phyloP scores from a whole-genome alignment of 2,888 invertebrate genomes.

The Nemoura dubitans region DNA sequence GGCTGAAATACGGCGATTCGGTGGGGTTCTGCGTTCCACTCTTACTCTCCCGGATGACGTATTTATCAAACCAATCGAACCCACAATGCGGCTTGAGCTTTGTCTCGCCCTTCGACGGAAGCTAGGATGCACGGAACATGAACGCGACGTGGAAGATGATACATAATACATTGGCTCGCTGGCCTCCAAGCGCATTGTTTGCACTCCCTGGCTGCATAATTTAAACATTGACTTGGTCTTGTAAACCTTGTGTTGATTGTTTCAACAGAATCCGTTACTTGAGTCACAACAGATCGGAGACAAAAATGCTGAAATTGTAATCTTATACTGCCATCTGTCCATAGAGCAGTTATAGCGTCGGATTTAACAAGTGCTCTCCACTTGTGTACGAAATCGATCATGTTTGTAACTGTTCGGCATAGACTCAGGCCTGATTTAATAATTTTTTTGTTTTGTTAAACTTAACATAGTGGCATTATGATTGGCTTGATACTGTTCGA shows the following conservation, averaged over 20 bases:
- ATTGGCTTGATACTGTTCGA: background rate
- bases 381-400: background rate
- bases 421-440: background rate
- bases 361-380: background rate
- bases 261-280: background rate
- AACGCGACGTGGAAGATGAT: constrained; percentile 9
- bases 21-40: background rate
- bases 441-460: background rate
- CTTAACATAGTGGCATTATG: background rate
- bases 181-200: constrained; percentile 91
- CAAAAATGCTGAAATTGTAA: constrained; percentile 7
- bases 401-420: background rate
- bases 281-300: background rate
- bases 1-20: background rate
- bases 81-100: background rate
- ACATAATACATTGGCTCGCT: constrained; percentile 60
- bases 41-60: background rate
- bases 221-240: constrained; percentile 28
- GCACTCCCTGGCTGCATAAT: constrained; percentile 66
- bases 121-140: background rate
- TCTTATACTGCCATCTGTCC: too few relatives aligned
- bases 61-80: background rate
- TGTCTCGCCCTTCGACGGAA: constrained; percentile 22
- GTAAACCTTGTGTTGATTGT: constrained; percentile 2
- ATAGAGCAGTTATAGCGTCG: background rate